These are phyloP conservation scores for Charina bottae DNA, from an alignment of 2,113 vertebrate species.

Conservation along the genomic window DNA sequence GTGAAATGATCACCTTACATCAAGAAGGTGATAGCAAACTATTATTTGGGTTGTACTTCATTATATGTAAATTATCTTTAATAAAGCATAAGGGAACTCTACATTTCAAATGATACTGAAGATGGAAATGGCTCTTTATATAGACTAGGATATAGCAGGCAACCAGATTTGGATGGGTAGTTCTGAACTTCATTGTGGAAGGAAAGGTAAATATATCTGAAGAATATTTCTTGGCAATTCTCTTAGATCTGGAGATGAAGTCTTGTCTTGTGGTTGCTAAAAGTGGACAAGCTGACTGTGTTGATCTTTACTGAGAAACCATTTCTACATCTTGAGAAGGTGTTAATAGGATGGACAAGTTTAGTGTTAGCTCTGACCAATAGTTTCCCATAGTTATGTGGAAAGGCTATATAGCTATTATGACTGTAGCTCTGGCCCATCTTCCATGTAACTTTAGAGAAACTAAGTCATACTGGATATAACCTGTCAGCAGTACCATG, in stretches of 20 bases:
- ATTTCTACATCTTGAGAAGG: background rate
- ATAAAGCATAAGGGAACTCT: constrained; percentile 2
- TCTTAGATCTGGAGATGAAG: background rate
- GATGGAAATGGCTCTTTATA: constrained; percentile 8
- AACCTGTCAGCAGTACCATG: background rate
- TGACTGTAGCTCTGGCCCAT: background rate
- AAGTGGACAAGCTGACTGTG: background rate
- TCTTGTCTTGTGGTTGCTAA: background rate
- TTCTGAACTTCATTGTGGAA: background rate
- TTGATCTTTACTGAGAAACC: background rate
- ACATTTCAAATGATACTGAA: background rate
- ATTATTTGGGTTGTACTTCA: background rate
- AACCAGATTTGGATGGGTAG: background rate
- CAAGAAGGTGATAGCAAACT: background rate
- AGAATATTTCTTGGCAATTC: background rate
- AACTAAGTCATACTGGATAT: background rate
- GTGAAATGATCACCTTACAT: background rate
- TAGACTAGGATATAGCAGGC: background rate
- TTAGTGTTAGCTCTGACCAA: background rate
- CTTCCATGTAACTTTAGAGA: constrained; percentile 1
- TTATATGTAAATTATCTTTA: constrained; percentile 24
- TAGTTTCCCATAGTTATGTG: background rate
- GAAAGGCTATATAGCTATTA: background rate
- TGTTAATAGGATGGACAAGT: background rate
- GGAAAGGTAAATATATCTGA: constrained; percentile 7